Evolutionary conservation across 2,113 vertebrate species (phyloP).

Genomic region (Pelusios castaneus): DNA sequence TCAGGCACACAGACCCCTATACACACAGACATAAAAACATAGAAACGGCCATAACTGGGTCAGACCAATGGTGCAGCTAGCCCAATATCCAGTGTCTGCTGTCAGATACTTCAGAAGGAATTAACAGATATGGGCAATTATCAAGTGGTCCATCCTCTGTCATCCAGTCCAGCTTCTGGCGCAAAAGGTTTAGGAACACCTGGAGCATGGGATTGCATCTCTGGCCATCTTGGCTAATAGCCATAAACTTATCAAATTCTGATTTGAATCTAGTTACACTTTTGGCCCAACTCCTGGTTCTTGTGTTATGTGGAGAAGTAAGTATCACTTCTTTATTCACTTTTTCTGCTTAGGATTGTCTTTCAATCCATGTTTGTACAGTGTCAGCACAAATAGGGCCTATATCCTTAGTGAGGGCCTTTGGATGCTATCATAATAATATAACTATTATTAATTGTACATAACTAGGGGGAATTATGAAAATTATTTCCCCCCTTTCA

Average conservation of each 20-base stretch:
- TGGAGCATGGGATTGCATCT: not conserved
- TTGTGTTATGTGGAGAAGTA: not conserved
- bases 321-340: not conserved
- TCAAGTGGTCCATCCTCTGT: not conserved
- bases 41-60: not conserved
- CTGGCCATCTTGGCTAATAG: not conserved
- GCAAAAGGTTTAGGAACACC: not conserved
- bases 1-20: not conserved
- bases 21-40: not conserved
- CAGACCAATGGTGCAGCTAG: not conserved
- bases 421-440: not conserved
- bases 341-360: not conserved
- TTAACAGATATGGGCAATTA: not conserved
- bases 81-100: not conserved
- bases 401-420: not conserved
- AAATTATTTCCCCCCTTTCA: not conserved
- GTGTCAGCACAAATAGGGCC: not conserved
- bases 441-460: not conserved
- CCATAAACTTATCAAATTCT: not conserved
- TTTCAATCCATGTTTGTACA: conserved; percentile 31
- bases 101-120: not conserved
- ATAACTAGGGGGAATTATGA: not conserved
- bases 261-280: not conserved
- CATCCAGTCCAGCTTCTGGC: not conserved
- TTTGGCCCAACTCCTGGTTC: not conserved